These are phyloP conservation scores for Aplidium turbinatum DNA, from an alignment of 23 tunicate genomes.

Conservation along the genomic window DNA sequence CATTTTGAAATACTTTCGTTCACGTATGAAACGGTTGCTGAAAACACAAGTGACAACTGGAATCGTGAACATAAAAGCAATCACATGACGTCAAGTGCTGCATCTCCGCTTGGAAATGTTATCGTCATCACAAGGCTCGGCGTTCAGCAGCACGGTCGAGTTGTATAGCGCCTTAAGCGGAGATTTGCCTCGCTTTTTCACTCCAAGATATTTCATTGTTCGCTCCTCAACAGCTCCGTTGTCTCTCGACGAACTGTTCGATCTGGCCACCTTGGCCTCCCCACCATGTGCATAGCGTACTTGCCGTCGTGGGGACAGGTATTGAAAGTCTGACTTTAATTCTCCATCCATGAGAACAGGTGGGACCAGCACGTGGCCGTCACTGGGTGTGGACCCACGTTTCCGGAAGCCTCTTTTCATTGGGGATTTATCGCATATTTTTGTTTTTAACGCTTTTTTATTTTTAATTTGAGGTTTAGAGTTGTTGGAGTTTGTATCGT, in stretches of 20 bases:
- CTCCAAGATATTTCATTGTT: too few species aligned
- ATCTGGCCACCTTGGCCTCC: conserved; percentile 5
- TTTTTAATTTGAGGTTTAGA: too few species aligned
- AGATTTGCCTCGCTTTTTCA: conserved; percentile 40
- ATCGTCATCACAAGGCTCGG: conserved; percentile 20
- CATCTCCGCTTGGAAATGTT: too few species aligned
- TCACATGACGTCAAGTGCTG: too few species aligned
- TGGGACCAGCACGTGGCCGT: conserved; percentile 55
- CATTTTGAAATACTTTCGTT: too few species aligned
- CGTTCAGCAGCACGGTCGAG: conserved; percentile 52
- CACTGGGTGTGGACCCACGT: not conserved
- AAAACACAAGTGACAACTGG: too few species aligned
- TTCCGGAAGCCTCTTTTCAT: too few species aligned
- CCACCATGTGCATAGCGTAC: not conserved
- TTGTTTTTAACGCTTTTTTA: too few species aligned
- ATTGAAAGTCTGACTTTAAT: conserved; percentile 61
- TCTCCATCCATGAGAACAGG: conserved; percentile 86
- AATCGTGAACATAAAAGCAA: too few species aligned
- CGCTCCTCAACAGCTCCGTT: conserved; percentile 3
- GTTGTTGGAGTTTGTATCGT: too few species aligned
- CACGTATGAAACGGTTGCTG: too few species aligned
- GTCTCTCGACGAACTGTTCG: conserved; percentile 19
- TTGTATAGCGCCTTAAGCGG: conserved; percentile 69
- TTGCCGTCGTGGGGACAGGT: conserved; percentile 46
- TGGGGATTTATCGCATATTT: too few species aligned